These are phyloP conservation scores for Vanacampus margaritifer DNA, from an alignment of 2,113 vertebrate genomes.

Conservation along the genomic window DNA sequence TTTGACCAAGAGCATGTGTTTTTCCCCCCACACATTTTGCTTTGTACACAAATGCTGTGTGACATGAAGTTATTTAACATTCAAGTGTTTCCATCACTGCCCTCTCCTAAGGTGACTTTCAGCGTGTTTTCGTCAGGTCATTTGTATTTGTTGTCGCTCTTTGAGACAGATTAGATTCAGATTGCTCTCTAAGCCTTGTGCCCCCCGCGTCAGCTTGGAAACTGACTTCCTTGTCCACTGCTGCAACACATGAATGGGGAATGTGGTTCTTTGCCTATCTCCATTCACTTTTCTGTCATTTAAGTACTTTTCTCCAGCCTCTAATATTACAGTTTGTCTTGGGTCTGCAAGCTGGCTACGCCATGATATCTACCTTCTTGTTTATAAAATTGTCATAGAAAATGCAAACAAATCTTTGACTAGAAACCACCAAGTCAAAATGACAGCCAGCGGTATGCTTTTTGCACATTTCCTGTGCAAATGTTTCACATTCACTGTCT, in stretches of 20 bases:
- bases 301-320: conserved; percentile 37
- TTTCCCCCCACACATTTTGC: neutral
- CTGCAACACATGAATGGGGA: conserved; percentile 18
- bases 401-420: conserved; percentile 6
- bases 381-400: conserved; percentile 9
- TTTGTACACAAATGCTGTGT: neutral
- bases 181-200: conserved; percentile 21
- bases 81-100: conserved; percentile 11
- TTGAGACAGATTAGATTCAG: conserved; percentile 39
- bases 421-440: conserved; percentile 9
- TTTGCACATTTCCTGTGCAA: conserved; percentile 13
- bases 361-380: neutral
- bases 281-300: conserved; percentile 22
- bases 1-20: neutral
- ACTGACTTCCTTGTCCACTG: conserved; percentile 36
- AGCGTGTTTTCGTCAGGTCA: conserved; percentile 31
- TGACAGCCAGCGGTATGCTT: neutral
- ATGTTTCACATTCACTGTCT: conserved; percentile 11
- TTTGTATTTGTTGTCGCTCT: conserved; percentile 32
- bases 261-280: conserved; percentile 15
- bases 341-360: neutral
- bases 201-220: conserved; percentile 17
- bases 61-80: conserved; percentile 14
- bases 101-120: conserved; percentile 32
- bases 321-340: conserved; percentile 29